phyloP scores from a whole-genome alignment of 2,113 vertebrate species.

The Montifringilla adamsi region DNA sequence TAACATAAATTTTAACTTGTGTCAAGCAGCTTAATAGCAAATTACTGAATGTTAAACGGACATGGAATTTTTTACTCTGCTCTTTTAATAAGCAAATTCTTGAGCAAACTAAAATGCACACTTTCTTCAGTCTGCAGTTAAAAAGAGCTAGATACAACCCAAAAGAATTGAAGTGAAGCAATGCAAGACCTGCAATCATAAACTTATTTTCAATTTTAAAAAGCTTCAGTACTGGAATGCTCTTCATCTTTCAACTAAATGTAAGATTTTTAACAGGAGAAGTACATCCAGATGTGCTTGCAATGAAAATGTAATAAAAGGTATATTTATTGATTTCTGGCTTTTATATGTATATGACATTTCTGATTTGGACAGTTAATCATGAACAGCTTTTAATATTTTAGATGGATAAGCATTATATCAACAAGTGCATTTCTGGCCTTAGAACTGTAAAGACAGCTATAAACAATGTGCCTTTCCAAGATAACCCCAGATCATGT shows the following conservation, averaged over 20 bases:
- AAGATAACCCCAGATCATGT: background rate
- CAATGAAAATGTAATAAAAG: background rate
- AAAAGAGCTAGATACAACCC: background rate
- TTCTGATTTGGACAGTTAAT: background rate
- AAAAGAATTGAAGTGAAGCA: background rate
- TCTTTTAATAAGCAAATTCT: slow-evolving; percentile 4
- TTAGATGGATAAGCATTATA: background rate
- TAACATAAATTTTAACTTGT: slow-evolving; percentile 51
- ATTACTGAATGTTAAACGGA: slow-evolving; percentile 34
- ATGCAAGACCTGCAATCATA: background rate
- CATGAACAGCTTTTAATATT: background rate
- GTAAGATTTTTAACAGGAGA: background rate
- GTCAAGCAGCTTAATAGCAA: slow-evolving; percentile 22
- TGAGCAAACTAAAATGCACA: background rate
- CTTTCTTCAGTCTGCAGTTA: background rate
- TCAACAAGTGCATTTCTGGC: background rate
- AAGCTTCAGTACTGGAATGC: background rate
- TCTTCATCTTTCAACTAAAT: background rate
- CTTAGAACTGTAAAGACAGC: background rate
- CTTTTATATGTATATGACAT: background rate
- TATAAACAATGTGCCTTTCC: background rate
- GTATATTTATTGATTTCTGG: background rate
- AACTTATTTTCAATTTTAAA: background rate
- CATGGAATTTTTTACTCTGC: background rate
- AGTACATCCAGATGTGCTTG: background rate